Conservation (phyloP, 2,113 vertebrate genomes). For the Tetrao urogallus region DNA sequence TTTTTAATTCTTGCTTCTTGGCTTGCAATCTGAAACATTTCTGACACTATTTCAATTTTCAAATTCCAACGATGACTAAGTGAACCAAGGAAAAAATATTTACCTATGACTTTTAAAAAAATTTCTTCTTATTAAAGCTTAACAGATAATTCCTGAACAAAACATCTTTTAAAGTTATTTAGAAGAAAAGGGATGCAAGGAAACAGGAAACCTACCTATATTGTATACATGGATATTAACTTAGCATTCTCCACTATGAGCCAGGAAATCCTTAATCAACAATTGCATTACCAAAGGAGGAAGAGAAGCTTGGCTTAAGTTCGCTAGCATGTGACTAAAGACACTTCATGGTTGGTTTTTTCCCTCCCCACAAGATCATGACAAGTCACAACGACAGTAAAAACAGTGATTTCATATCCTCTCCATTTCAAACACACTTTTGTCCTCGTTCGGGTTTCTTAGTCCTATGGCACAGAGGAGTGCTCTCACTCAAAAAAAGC, state of each 20-base stretch:
- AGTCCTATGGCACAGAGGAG: background rate
- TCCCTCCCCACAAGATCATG: background rate
- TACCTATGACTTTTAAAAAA: background rate
- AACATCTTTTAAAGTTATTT: background rate
- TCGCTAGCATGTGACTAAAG: background rate
- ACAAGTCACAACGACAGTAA: background rate
- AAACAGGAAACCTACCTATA: background rate
- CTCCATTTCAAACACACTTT: background rate
- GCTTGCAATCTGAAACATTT: conserved; percentile 22
- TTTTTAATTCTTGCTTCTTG: conserved; percentile 41
- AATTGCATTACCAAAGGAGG: background rate
- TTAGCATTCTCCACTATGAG: background rate
- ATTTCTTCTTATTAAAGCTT: background rate
- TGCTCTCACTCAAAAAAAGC: background rate
- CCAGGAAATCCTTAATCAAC: background rate
- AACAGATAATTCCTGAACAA: background rate
- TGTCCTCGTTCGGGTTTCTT: background rate
- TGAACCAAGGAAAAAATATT: background rate
- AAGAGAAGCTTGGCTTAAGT: background rate
- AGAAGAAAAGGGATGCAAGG: background rate
- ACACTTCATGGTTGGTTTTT: background rate
- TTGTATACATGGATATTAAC: background rate
- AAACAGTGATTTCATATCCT: background rate
- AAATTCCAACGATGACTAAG: background rate
- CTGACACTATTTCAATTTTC: conserved; percentile 21